phyloP scores from a whole-genome alignment of 2,888 invertebrate genomes.

The Leptinotarsa haldemani region DNA sequence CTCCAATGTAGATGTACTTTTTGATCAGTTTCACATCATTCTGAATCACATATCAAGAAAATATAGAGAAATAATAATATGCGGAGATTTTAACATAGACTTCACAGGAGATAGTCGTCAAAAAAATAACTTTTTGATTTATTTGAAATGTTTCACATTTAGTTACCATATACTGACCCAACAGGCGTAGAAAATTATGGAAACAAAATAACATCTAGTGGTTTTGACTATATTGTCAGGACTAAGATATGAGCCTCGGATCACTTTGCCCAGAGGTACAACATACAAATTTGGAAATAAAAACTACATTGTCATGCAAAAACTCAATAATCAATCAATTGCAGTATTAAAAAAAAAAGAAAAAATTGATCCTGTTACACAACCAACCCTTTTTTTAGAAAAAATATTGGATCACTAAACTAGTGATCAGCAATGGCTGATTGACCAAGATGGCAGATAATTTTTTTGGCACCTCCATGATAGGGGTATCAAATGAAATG shows the following conservation, averaged over 20 bases:
- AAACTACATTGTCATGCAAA: too few species aligned
- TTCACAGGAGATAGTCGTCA: constrained; percentile 11
- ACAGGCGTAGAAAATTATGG: constrained; percentile 18
- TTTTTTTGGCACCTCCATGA: too few species aligned
- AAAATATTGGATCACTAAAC: too few species aligned
- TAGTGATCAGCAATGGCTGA: too few species aligned
- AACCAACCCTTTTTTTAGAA: too few species aligned
- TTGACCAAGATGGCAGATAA: too few species aligned
- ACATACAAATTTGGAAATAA: too few species aligned
- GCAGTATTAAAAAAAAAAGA: too few species aligned
- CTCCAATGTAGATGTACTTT: neutral
- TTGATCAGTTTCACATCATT: neutral
- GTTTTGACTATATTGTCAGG: constrained; percentile 19
- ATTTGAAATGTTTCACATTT: constrained; percentile 18
- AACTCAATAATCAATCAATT: too few species aligned
- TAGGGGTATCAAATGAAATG: too few species aligned
- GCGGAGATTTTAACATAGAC: too few species aligned
- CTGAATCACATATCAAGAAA: constrained; percentile 13
- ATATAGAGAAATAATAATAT: constrained; percentile 8
- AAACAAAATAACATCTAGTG: constrained; percentile 1
- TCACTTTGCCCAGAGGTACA: constrained; percentile 10
- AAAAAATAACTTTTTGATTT: constrained; percentile 17
- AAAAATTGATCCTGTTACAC: too few species aligned
- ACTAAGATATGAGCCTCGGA: constrained; percentile 16
- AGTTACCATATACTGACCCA: constrained; percentile 2